Conservation (phyloP, 2,888 invertebrate species). For the Aplocera efformata region DNA sequence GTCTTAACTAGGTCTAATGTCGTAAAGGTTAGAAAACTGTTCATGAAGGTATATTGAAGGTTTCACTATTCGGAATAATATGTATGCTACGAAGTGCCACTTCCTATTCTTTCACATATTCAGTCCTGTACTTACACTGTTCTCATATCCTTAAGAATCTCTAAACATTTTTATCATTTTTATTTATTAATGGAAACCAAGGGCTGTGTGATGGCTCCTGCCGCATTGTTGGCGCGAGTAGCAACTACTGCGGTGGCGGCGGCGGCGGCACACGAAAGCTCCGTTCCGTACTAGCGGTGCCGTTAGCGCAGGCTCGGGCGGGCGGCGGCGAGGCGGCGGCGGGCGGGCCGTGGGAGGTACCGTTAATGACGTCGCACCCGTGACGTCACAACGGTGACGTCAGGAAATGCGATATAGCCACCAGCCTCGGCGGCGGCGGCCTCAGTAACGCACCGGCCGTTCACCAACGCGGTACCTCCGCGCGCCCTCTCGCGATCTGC, state of each 20-base stretch:
- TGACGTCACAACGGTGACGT: conserved; percentile 76
- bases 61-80: no score
- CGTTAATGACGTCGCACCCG: conserved; percentile 74
- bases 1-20: no score
- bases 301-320: conserved; percentile 80
- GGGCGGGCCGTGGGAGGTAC: conserved; percentile 80
- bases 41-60: no score
- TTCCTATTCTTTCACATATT: no score
- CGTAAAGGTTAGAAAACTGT: no score
- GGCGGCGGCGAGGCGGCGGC: conserved; percentile 67
- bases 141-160: no score
- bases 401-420: conserved; percentile 78
- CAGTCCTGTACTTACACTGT: no score
- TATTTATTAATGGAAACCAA: no score
- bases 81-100: no score
- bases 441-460: conserved; percentile 80
- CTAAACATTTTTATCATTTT: no score
- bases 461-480: conserved; percentile 65
- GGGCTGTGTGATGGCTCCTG: no score
- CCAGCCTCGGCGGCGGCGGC: conserved; percentile 77
- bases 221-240: conserved; percentile 29
- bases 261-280: conserved; percentile 67
- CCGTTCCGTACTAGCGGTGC: conserved; percentile 72
- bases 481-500: conserved; percentile 60
- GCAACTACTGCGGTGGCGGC: conserved; percentile 30